These are phyloP conservation scores for Anarhynchus alexandrinus DNA, from an alignment of 2,113 vertebrate genomes.

Conservation along the genomic window DNA sequence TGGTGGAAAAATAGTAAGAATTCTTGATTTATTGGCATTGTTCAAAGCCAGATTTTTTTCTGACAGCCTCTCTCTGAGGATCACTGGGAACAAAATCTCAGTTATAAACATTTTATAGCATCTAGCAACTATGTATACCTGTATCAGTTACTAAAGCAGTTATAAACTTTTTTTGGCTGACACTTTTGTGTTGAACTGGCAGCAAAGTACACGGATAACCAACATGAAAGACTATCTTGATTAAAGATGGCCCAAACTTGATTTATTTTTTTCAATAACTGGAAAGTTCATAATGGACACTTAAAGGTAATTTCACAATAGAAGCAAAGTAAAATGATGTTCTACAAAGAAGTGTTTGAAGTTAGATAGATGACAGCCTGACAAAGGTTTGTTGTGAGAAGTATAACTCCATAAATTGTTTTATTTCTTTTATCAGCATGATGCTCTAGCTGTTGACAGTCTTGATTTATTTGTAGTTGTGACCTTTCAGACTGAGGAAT, in stretches of 20 bases:
- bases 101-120: background rate
- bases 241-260: background rate
- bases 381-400: background rate
- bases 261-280: background rate
- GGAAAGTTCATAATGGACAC: background rate
- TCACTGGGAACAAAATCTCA: background rate
- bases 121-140: background rate
- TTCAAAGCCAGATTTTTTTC: background rate
- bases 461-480: slow-evolving; percentile 5
- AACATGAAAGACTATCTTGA: background rate
- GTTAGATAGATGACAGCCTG: background rate
- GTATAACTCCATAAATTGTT: background rate
- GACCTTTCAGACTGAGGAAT: background rate
- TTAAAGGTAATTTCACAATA: background rate
- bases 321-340: background rate
- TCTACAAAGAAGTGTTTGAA: background rate
- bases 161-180: background rate
- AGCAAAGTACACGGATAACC: background rate
- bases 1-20: background rate
- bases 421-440: slow-evolving; percentile 16
- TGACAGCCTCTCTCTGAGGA: background rate
- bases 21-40: background rate
- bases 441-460: background rate
- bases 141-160: background rate
- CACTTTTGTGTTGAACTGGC: background rate